Base-by-base conservation (phyloP, 2,888 invertebrate genomes). In the Loripinus fragilis region DNA sequence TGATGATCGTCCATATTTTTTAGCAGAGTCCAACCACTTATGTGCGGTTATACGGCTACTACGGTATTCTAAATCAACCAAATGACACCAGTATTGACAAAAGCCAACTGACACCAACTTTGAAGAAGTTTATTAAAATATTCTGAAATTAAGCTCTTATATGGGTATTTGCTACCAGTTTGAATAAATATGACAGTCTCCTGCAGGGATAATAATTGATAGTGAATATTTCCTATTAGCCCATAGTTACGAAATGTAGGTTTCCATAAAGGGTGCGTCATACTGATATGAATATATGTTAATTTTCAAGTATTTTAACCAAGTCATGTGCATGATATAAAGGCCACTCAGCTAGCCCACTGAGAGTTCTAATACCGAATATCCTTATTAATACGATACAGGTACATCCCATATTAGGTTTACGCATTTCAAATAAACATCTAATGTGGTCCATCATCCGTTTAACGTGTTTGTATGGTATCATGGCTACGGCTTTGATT, bases 241-340 rank as follows among this genome's bases (percentile, higher is more conserved):
- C 60, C 60, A 60, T 60, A 60, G 60, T 60, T 60, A 60, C 33
- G 60, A 60, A 60, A 60, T 60, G 28, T 33, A 33, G 25, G 60
- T 15, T 60, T 33, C 60, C 2, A 60, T 60, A 33, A 60, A 33
- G 23, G 30, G 60, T 60, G 60, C 60, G 60, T 60, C 60, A 60
- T 60, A 60, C 33, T 20, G 2, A 60, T 33, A 60, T 60, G 60
- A 60, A 60, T 17, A 60, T 60, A 60, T 60, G 60, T 60, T 60
- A 60, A 60, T 60, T 60, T 33, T 30, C 60, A 60, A 60, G 60
- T 72, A 72, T 72, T 72, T 72, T 72, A 72, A 72, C 48, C 66
- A 65, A 72, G 72, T 72, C 72, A 72, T 72, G 72, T 72, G 72
- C 72, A 65, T 65, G 65, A 45, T 30, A 65, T 72, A 65, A 72